Evolutionary conservation across 2,797 vertebrate genomes (phyloP), one percentile per base, ranked within the genome.

Genomic region (Sebastes hopkinsi): DNA sequence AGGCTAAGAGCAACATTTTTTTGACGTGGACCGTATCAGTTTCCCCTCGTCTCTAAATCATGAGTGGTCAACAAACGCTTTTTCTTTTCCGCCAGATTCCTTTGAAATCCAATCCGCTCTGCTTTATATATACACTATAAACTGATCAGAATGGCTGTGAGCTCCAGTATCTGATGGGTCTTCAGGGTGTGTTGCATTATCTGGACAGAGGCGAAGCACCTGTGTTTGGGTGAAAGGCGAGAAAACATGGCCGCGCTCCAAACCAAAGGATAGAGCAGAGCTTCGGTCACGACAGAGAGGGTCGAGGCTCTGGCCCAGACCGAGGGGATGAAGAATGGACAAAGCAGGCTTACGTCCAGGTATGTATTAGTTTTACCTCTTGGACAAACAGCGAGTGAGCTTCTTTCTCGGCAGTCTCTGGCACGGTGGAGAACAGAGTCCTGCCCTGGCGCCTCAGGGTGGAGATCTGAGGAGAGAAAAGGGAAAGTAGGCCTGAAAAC

Each of bases 341-440:
- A 84, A 81, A 83, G 76, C 58, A 46, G 79, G 87, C 79, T 70
- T 20, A 29, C 25, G 54, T 80, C 76, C 82, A 84, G 84, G 82
- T 82, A 60, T 83, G 67, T 72, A 27, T 83, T 66, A 68, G 59
- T 64, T 89, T 95, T 96, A 99, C 99, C 97, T 99, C 98, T 77
- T 96, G 98, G 69, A 99, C 98, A 88, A 99, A 98, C 69, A 99
- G 94, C 68, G 97, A 98, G 73, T 96, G 95, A 29, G 97, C 98
- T 85, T 97, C 97, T 89, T 97, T 97, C 89, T 97, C 97, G 0
- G 98, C 98, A 1, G 96, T 96, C 70, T 95, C 96, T 67, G 98
- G 98, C 87, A 99, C 97, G 0, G 98, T 98, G 78, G 98, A 96
- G 85, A 87, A 95, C n/a, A 96, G 29, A 30, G 98, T 98, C 77